Evolutionary conservation across 2,797 vertebrate species (phyloP), one percentile per base, ranked within the genome.

Genomic region (Enteromius argenteus): DNA sequence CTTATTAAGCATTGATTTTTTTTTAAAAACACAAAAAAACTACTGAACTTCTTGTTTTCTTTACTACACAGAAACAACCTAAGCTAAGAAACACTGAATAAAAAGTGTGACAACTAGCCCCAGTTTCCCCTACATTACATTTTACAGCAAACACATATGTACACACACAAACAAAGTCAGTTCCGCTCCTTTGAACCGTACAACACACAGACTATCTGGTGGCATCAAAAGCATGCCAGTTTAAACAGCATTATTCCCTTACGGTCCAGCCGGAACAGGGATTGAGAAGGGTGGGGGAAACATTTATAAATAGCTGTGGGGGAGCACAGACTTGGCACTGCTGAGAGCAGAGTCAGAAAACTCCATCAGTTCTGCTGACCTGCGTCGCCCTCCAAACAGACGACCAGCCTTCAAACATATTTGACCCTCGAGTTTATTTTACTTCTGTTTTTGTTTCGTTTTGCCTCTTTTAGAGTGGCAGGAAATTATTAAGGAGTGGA

Each of bases 301-400:
- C 10, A 0, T 35, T 39, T 83, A 75, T 83, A 83, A 75, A 83
- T 83, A 83, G 44, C 60, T 69, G 73, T 58, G 62, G 37, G 49
- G 81, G 81, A 67, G 72, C 35, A 66, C 46, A 83, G 56, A 74
- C 58, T 82, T 82, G 80, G 80, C 80, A 75, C 58, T 30, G 68
- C 69, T 35, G 68, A 64, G 15, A 35, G 39, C 21, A 3, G 44
- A 74, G 56, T 32, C 44, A 66, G 72, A 82, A 78, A 80, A 46
- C 78, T 37, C 64, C 64, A 80, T 83, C 37, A 69, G 62, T 69
- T 83, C 49, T 58, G 11, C 35, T 69, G 81, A 77, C 80, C 71
- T 75, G 58, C n/a, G 39, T 75, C 44, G 46, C 60, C 58, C 71
- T 82, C 30, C 35, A 81, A 81, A 58, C 80, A 73, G 51, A 81